These are phyloP conservation scores for Catostomus latipinnis DNA, from an alignment of 2,797 vertebrate genomes.

Conservation along the genomic window DNA sequence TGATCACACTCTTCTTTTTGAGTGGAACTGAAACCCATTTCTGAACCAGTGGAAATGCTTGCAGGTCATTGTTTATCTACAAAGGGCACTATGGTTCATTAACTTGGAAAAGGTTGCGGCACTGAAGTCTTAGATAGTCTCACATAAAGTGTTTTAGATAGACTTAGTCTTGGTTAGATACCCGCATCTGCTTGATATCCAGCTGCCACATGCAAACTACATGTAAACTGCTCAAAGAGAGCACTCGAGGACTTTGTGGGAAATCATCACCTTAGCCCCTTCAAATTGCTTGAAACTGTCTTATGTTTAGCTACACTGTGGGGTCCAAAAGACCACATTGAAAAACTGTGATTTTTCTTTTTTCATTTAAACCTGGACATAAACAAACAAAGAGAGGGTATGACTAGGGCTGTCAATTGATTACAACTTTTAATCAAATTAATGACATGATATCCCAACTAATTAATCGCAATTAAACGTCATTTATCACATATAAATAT, in stretches of 20 bases:
- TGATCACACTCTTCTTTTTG: slow-evolving; percentile 41
- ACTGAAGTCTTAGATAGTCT: not conserved
- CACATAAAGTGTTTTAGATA: not conserved
- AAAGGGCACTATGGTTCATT: slow-evolving; percentile 2
- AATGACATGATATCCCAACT: too few relatives aligned
- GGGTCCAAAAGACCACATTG: not conserved
- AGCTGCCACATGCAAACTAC: not conserved
- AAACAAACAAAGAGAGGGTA: too few relatives aligned
- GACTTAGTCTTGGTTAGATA: not conserved
- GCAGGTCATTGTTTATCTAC: not conserved
- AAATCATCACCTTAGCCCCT: not conserved
- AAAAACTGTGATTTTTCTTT: too few relatives aligned
- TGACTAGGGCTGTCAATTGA: too few relatives aligned
- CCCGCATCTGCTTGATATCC: too few relatives aligned
- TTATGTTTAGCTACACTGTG: not conserved
- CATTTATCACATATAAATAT: too few relatives aligned
- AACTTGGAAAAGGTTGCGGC: not conserved
- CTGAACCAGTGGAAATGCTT: slow-evolving; percentile 2
- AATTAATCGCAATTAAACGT: too few relatives aligned
- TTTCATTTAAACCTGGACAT: too few relatives aligned
- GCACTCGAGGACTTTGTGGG: not conserved
- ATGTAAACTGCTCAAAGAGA: not conserved
- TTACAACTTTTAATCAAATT: too few relatives aligned
- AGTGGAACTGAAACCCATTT: slow-evolving; percentile 52
- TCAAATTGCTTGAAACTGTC: not conserved